Base-by-base conservation (phyloP, 2,888 invertebrate species). In the Drosophila prolongata region DNA sequence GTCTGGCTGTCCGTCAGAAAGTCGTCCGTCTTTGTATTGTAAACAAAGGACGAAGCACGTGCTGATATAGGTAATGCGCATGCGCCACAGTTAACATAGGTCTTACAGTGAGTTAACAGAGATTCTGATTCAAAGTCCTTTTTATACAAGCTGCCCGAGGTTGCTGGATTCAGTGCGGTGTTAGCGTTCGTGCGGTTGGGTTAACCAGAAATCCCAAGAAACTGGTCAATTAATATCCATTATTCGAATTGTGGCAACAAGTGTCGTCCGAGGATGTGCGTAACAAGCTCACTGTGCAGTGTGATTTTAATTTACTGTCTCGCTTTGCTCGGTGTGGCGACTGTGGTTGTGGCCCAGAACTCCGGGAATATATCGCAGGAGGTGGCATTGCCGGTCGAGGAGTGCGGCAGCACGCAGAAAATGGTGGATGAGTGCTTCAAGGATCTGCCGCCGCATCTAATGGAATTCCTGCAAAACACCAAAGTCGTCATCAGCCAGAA, bases 351-450 rank as follows among this genome's bases (percentile, higher is more conserved):
- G 10, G 55, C 59, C 40, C 67, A 44, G n/a, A 77, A 76, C 68
- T 67, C 73, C 61, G 71, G 53, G 3, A 67, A 55, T 34, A 53
- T 46, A 2, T 59, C 53, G 13, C 59, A 66, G 35, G 14, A 66
- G 49, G 16, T 59, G 43, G 38, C 70, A 44, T 34, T 56, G 11
- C 53, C 53, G 19, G 47, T 37, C 3, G 70, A 87, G n/a, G 73
- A 84, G 35, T 92, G 92, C 53, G 92, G 91, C 37, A 89, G 87
- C 61, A 88, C 89, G 3, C 79, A 91, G 52, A 86, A 87, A 58
- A 90, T 92, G 88, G 89, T 91, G 1, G 90, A 91, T 44, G 90
- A 90, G 65, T 92, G 92, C 62, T 92, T 92, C 61, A 90, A 90
- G 77, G 90, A 92, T 77, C 67, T 92, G 40, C 91, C 91, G 3